Conservation (phyloP, 2,797 vertebrate genomes). For the Hippopotamyrus pictus region DNA sequence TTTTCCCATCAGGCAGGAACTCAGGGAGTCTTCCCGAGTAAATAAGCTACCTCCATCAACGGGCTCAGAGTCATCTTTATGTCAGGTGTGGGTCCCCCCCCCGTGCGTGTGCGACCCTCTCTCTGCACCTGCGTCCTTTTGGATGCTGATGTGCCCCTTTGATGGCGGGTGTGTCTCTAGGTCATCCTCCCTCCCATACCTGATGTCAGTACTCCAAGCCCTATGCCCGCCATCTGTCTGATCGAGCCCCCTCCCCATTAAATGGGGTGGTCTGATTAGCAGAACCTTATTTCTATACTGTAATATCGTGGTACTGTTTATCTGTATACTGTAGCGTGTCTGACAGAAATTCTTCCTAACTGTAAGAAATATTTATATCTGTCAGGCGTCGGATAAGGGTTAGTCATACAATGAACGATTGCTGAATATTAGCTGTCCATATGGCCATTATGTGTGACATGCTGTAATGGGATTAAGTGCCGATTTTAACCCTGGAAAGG, state of each 20-base stretch:
- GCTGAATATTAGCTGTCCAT: neutral
- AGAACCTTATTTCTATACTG: neutral
- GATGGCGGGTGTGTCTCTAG: neutral
- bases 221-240: neutral
- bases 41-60: slow-evolving; percentile 36
- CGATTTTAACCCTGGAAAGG: neutral
- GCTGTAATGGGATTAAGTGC: neutral
- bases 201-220: neutral
- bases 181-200: neutral
- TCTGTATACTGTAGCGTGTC: neutral
- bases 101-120: neutral
- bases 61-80: slow-evolving; percentile 26
- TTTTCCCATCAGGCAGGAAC: slow-evolving; percentile 49
- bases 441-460: neutral
- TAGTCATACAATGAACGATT: neutral
- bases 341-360: neutral
- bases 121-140: neutral
- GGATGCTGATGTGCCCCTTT: neutral
- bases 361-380: neutral
- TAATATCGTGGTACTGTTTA: neutral
- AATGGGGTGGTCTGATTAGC: neutral
- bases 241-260: neutral
- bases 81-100: neutral
- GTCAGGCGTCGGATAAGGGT: neutral
- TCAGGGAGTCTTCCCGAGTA: slow-evolving; percentile 30